Evolutionary conservation across 2,797 vertebrate genomes (phyloP), one percentile per base, ranked within the genome.

Genomic region (Pseudomugil gertrudae): DNA sequence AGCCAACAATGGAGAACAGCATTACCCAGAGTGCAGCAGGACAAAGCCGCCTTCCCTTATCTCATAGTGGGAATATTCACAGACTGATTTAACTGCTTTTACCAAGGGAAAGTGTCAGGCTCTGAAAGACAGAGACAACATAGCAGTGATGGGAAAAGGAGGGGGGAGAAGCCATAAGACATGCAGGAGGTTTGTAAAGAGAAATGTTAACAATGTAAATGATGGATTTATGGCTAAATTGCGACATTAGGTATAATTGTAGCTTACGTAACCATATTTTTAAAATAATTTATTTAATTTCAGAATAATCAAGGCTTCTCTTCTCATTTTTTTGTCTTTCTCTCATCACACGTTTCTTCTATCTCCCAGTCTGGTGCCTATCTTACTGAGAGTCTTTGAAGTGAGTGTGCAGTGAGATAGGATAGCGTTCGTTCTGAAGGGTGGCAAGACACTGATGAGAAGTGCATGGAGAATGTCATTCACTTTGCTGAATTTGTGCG

Each of bases 1-100:
- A 93, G 85, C 81, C 83, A 87, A 93, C 92, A 93, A 93, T 91
- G 81, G 85, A 74, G 86, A 83, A 85, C 84, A 78, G 84, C 88
- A 90, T 92, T 92, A 91, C 90, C 93, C 89, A 89, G 90, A 90
- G 87, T 90, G 78, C 89, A 92, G 81, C 64, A 69, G 90, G 86
- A 91, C 89, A 92, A 90, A 88, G 81, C 73, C 65, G 57, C 48
- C 80, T 77, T 33, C 60, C 76, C 80, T 92, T 93, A 93, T 93
- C 90, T 33, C 57, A 36, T 75, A 72, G 76, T 83, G 86, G 87
- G 85, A 93, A 93, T 92, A 93, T 91, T 90, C 89, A 84, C 84
- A 84, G 88, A 77, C 79, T 80, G 90, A 90, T 93, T 89, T 85
- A 84, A 87, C 87, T 86, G 83, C 79, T 81, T 86, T 87, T 74